phyloP scores from a whole-genome alignment of 1,140 invertebrate genomes.

The Ctenoplectra terminalis region DNA sequence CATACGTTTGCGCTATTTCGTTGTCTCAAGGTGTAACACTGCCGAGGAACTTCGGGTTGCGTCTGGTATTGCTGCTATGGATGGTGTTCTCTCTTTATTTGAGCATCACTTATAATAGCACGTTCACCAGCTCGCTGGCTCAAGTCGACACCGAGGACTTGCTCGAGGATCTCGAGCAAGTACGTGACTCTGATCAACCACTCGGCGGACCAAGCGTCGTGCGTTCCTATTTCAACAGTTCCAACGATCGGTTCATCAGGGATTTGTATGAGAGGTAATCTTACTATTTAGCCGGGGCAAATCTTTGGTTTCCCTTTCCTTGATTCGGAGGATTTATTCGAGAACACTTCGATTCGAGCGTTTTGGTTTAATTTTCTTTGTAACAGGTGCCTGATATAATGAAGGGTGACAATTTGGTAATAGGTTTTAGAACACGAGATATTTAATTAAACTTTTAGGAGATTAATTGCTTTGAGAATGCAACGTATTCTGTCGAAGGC shows the following conservation, averaged over 20 bases:
- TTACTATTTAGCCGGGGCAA: too few relatives aligned
- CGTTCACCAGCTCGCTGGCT: constrained; percentile 48
- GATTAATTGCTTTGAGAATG: too few relatives aligned
- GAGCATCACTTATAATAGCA: constrained; percentile 41
- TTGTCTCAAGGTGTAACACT: constrained; percentile 1
- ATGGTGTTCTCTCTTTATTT: constrained; percentile 16
- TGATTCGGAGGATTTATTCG: too few relatives aligned
- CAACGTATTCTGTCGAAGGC: too few relatives aligned
- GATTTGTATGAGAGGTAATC: constrained; percentile 39
- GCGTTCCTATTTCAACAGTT: constrained; percentile 25
- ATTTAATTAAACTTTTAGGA: too few relatives aligned
- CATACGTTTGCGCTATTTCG: constrained; percentile 20
- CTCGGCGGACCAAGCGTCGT: not conserved
- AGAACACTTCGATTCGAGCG: too few relatives aligned
- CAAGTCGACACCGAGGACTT: constrained; percentile 10
- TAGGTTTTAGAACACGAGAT: too few relatives aligned
- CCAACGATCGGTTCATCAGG: not conserved
- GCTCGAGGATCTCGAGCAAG: constrained; percentile 26
- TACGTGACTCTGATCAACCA: constrained; percentile 39
- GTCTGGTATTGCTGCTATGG: constrained; percentile 33
- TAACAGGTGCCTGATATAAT: too few relatives aligned
- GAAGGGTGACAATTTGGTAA: too few relatives aligned
- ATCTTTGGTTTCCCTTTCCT: too few relatives aligned
- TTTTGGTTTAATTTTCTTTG: too few relatives aligned
- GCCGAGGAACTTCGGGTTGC: constrained; percentile 14